A percentile compares a stretch with the other conserved stretches of the same genome.
Evolutionary conservation across 2,797 vertebrate genomes (phyloP).

Genomic region (Brachyrhaphis roseni): DNA sequence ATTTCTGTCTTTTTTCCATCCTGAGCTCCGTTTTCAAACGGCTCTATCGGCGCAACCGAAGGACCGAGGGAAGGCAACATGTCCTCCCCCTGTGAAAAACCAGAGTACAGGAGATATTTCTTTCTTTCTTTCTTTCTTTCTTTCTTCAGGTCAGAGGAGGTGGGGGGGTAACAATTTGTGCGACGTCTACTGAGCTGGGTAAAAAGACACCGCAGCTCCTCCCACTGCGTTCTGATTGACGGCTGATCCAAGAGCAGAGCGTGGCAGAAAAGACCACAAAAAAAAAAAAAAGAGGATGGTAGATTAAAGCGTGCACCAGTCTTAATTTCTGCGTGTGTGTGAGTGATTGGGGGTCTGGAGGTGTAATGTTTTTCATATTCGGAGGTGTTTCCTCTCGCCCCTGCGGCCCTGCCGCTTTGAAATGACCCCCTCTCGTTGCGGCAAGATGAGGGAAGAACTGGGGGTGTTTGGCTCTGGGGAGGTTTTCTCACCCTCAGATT

Average conservation of each 20-base stretch:
- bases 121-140: background rate
- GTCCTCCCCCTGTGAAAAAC: conserved; percentile 14
- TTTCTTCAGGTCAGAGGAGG: too few relatives aligned
- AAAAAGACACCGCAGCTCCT: background rate
- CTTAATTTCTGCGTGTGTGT: conserved; percentile 9
- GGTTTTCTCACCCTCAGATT: conserved; percentile 71
- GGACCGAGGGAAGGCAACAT: background rate
- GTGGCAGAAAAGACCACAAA: background rate
- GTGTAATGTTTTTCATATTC: conserved; percentile 65
- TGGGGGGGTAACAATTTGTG: background rate
- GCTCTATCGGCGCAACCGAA: background rate
- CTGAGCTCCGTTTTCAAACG: background rate
- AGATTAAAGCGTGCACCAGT: conserved; percentile 13
- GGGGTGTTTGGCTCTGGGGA: conserved; percentile 60
- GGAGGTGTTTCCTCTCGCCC: conserved; percentile 35
- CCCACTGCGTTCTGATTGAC: conserved; percentile 21
- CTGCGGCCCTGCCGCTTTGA: conserved; percentile 37
- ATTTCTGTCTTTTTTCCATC: background rate
- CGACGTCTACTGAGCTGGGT: conserved; percentile 6
- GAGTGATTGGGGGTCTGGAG: conserved; percentile 42
- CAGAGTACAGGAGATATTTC: background rate
- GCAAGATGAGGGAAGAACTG: conserved; percentile 18
- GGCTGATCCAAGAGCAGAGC: conserved; percentile 7
- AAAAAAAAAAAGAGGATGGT: conserved; percentile 4
- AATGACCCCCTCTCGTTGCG: conserved; percentile 67